Conservation (phyloP, 2,888 invertebrate species). For the Flexamia atlantica region DNA sequence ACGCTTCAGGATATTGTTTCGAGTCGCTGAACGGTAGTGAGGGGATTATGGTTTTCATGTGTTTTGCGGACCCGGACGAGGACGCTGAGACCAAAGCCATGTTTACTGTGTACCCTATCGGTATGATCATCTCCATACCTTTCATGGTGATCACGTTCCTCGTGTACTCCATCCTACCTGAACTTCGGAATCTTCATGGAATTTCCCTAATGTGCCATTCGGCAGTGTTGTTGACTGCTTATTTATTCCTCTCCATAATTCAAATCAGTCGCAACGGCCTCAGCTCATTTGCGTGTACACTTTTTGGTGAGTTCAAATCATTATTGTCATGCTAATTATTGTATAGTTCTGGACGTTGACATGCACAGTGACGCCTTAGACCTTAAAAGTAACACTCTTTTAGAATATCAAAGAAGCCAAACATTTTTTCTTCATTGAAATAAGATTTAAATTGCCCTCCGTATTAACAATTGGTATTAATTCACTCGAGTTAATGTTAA, state of each 20-base stretch:
- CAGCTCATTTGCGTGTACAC: background rate
- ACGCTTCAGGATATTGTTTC: slow-evolving; percentile 56
- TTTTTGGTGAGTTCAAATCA: slow-evolving; percentile 12
- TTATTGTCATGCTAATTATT: no score
- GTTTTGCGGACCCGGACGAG: slow-evolving; percentile 64
- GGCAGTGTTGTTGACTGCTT: slow-evolving; percentile 70
- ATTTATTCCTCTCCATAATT: slow-evolving; percentile 70
- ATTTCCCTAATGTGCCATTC: slow-evolving; percentile 72
- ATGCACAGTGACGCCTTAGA: no score
- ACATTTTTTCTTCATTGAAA: no score
- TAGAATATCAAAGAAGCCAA: no score
- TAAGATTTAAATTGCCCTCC: no score
- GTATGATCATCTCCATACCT: slow-evolving; percentile 77
- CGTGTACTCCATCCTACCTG: slow-evolving; percentile 77
- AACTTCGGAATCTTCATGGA: slow-evolving; percentile 76
- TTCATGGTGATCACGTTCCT: slow-evolving; percentile 77
- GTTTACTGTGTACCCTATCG: slow-evolving; percentile 70
- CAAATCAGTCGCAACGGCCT: slow-evolving; percentile 67
- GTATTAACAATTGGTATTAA: no score
- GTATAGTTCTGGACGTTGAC: no score
- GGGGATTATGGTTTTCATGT: slow-evolving; percentile 59
- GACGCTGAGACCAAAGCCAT: slow-evolving; percentile 59
- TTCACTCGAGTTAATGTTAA: no score
- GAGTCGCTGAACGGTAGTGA: slow-evolving; percentile 40
- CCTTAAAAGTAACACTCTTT: no score